Percentiles rank a stretch among this genome's conserved stretches.
Conservation (phyloP, 2,888 invertebrate species). For the Melanargia galathea region DNA sequence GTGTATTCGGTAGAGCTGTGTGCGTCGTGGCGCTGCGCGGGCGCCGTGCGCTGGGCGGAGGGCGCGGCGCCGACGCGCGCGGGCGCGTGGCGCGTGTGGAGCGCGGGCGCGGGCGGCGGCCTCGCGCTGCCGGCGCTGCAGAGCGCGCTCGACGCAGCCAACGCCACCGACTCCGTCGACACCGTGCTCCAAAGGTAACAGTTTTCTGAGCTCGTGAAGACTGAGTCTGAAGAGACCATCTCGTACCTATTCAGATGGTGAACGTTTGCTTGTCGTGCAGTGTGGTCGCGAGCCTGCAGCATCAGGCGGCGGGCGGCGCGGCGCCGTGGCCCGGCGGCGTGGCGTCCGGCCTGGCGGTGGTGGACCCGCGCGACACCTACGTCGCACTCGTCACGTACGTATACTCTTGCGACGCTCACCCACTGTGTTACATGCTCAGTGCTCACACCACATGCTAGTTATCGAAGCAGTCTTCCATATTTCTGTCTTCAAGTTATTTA, state of each 20-base stretch:
- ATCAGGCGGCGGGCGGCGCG: conserved; percentile 42
- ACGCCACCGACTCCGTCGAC: conserved; percentile 1
- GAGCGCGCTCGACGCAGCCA: conserved; percentile 45
- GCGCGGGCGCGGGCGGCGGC: conserved; percentile 53
- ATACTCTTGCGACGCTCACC: neutral
- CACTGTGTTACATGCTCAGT: no score
- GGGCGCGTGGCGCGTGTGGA: conserved; percentile 54
- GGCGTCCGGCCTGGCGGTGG: conserved; percentile 84
- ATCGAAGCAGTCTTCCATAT: no score
- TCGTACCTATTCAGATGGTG: no score
- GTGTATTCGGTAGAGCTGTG: conserved; percentile 45
- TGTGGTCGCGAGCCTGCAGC: conserved; percentile 15
- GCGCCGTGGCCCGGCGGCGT: conserved; percentile 44
- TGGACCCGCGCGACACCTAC: conserved; percentile 86
- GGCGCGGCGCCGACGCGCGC: conserved; percentile 34
- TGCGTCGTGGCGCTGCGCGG: conserved; percentile 42
- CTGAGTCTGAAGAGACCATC: no score
- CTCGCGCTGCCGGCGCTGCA: conserved; percentile 50
- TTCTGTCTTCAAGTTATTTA: no score
- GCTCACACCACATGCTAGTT: no score
- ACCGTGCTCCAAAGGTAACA: conserved; percentile 3
- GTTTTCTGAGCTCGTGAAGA: no score
- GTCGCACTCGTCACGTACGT: conserved; percentile 86
- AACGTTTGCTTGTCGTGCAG: no score
- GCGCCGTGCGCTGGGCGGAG: conserved; percentile 21